These are phyloP conservation scores for Pseudoips prasinana DNA, from an alignment of 2,888 invertebrate genomes.

Conservation along the genomic window DNA sequence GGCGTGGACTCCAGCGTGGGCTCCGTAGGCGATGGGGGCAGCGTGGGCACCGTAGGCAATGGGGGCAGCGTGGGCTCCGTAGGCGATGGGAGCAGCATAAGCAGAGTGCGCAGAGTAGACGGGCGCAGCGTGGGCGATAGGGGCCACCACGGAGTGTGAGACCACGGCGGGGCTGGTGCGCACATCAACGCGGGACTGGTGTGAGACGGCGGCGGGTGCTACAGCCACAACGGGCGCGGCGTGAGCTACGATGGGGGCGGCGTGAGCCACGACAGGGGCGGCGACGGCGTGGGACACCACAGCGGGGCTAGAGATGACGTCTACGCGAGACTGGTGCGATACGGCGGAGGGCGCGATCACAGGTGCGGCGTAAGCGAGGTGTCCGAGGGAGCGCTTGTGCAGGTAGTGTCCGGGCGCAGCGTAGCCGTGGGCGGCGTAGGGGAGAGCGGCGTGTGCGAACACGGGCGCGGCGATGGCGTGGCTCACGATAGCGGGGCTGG, in stretches of 20 bases:
- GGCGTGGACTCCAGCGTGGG: slow-evolving; percentile 15
- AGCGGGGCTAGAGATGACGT: slow-evolving; percentile 40
- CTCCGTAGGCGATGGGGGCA: slow-evolving; percentile 24
- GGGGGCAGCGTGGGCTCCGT: slow-evolving; percentile 27
- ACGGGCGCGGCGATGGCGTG: slow-evolving; percentile 33
- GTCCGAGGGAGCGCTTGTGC: slow-evolving; percentile 53
- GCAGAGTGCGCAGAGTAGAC: slow-evolving; percentile 34
- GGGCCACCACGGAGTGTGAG: slow-evolving; percentile 41
- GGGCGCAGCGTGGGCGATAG: slow-evolving; percentile 43
- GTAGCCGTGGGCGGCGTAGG: slow-evolving; percentile 23
- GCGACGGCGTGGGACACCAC: slow-evolving; percentile 40
- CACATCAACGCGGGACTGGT: slow-evolving; percentile 59
- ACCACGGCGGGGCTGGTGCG: slow-evolving; percentile 34
- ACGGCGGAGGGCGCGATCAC: slow-evolving; percentile 41
- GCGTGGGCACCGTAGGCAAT: slow-evolving; percentile 21
- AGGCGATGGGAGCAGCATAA: slow-evolving; percentile 12
- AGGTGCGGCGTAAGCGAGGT: slow-evolving; percentile 25
- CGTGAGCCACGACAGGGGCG: slow-evolving; percentile 37
- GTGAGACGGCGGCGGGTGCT: slow-evolving; percentile 53
- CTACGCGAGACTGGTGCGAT: slow-evolving; percentile 64
- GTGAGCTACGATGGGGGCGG: slow-evolving; percentile 38
- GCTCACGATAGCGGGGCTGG: slow-evolving; percentile 48
- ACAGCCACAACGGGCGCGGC: slow-evolving; percentile 25
- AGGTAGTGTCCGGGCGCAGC: slow-evolving; percentile 39
- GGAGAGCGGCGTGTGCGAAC: slow-evolving; percentile 32